These are phyloP conservation scores for Premnoplex brunnescens DNA, from an alignment of 2,797 vertebrate species.

Conservation along the genomic window DNA sequence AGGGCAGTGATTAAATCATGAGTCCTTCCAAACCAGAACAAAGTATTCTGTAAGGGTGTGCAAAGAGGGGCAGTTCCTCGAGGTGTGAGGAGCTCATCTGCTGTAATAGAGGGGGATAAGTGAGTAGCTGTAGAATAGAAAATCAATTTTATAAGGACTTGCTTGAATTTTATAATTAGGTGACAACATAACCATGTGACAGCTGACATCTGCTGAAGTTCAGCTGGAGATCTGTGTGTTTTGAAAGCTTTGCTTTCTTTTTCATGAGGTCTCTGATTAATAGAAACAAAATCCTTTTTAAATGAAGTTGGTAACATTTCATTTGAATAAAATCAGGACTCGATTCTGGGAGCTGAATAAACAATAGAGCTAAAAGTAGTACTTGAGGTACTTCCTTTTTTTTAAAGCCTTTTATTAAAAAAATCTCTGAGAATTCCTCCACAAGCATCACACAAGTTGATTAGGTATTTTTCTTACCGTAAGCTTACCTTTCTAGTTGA, in stretches of 20 bases:
- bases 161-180: not conserved
- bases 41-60: not conserved
- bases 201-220: not conserved
- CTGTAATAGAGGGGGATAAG: not conserved
- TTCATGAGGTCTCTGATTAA: not conserved
- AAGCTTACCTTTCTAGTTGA: not conserved
- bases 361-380: not conserved
- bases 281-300: not conserved
- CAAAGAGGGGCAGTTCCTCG: not conserved
- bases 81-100: not conserved
- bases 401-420: not conserved
- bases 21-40: not conserved
- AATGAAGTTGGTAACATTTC: not conserved
- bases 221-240: not conserved
- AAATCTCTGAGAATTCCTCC: not conserved
- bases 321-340: not conserved
- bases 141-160: not conserved
- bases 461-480: not conserved
- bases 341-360: not conserved
- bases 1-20: not conserved
- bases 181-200: not conserved
- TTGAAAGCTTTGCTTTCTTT: not conserved
- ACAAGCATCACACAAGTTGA: not conserved
- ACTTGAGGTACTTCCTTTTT: not conserved
- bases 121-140: not conserved